Evolutionary conservation across 2,797 vertebrate genomes (phyloP).

Genomic region (Craterocephalus amniculus): DNA sequence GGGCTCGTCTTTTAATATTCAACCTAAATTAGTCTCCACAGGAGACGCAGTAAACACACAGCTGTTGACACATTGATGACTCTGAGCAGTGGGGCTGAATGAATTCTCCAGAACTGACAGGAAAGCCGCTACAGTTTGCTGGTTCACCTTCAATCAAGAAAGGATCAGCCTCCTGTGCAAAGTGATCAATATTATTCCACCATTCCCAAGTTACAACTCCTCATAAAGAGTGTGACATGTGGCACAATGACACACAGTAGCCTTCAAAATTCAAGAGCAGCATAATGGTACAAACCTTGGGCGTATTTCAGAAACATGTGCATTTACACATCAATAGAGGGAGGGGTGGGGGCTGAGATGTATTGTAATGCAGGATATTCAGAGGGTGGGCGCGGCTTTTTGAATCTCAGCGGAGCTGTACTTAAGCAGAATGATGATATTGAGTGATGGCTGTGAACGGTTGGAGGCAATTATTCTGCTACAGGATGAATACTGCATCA

Average conservation of each 20-base stretch:
- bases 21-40: slow-evolving; percentile 29
- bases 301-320: slow-evolving; percentile 40
- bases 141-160: slow-evolving; percentile 19
- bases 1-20: slow-evolving; percentile 22
- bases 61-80: slow-evolving; percentile 15
- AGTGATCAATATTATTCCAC: slow-evolving; percentile 30
- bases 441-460: slow-evolving; percentile 15
- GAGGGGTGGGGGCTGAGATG: slow-evolving; percentile 25
- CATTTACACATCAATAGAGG: slow-evolving; percentile 78
- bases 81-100: slow-evolving; percentile 11
- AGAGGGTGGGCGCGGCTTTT: slow-evolving; percentile 29
- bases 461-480: slow-evolving; percentile 24
- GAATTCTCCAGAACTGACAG: background rate
- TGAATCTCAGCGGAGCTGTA: slow-evolving; percentile 40
- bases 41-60: slow-evolving; percentile 29
- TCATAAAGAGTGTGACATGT: slow-evolving; percentile 18
- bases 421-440: slow-evolving; percentile 26
- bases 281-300: slow-evolving; percentile 43
- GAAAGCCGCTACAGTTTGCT: background rate
- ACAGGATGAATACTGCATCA: slow-evolving; percentile 16
- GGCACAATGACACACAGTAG: slow-evolving; percentile 41
- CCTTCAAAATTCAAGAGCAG: slow-evolving; percentile 46
- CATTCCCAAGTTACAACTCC: slow-evolving; percentile 6
- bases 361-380: slow-evolving; percentile 60
- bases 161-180: slow-evolving; percentile 23